Evolutionary conservation across 2,113 vertebrate species (phyloP), one percentile per base, ranked within the genome.

Genomic region (Pyxicephalus adspersus): DNA sequence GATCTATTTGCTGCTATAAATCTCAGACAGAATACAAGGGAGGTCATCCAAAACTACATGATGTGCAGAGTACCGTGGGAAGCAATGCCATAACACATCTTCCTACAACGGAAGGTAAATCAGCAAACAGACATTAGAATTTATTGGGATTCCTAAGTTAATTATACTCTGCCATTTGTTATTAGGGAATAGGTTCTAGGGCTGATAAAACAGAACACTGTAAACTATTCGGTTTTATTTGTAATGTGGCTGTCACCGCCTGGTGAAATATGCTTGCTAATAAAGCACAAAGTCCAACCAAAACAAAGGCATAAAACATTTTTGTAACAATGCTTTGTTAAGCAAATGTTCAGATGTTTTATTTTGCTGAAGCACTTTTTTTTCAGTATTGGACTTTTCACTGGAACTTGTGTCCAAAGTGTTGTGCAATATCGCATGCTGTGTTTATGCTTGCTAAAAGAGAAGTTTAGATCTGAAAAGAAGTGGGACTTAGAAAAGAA

Each of bases 11-110:
- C 9, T n/a, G 31, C 61, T 75, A 82, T 75, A 82, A 82, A 75
- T 82, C 80, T 75, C 31, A 7, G 34, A 16, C 28, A 55, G 51
- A 74, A 81, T 73, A 23, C 50, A 65, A 75, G 80, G 75, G 80
- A 71, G 80, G 80, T 82, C 70, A 82, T n/a, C 80, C 80, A 75
- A 63, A 75, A 75, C 80, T 52, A 13, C 52, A 74, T 66, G 71
- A 75, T 65, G 16, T 25, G 50, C 54, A 82, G 61, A 58, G 63
- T 22, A 63, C 61, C 70, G 71, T 82, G 80, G 80, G 80, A 82
- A 75, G 25, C 57, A 17, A 17, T 26, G 23, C 58, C 67, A 61
- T 72, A 72, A 34, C 63, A 29, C 67, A 65, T 55, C 61, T 50
- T 38, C 52, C 57, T 5, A 31, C 28, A 74, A 73, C 25, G 25